Conservation (phyloP, 2,888 invertebrate genomes). For the Orthosia incerta region DNA sequence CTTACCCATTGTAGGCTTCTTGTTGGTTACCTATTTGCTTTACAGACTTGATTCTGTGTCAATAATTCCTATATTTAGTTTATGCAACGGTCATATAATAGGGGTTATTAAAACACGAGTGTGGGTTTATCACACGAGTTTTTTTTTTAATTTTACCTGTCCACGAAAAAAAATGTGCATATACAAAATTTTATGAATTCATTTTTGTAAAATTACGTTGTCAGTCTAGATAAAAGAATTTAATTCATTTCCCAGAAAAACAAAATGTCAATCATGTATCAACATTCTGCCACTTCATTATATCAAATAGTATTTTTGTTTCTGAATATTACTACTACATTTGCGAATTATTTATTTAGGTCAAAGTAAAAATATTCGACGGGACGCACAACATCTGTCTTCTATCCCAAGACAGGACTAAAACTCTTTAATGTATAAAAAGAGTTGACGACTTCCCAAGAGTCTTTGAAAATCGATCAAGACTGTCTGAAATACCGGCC, state of each 20-base stretch:
- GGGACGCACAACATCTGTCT: conserved; percentile 42
- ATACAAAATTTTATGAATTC: no score
- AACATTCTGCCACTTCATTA: not conserved
- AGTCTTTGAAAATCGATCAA: conserved; percentile 56
- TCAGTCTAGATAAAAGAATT: not conserved
- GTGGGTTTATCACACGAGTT: no score
- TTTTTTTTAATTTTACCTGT: no score
- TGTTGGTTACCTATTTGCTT: not conserved
- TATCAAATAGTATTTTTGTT: not conserved
- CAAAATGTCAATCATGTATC: not conserved
- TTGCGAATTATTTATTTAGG: conserved; percentile 30
- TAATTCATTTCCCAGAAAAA: not conserved
- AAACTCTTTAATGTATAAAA: conserved; percentile 54
- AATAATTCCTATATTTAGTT: not conserved
- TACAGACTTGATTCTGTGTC: not conserved
- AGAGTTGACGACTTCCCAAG: conserved; percentile 55
- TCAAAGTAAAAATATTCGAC: conserved; percentile 26
- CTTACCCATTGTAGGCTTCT: not conserved
- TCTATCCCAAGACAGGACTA: conserved; percentile 22
- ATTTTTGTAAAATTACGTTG: no score
- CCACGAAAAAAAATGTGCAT: no score
- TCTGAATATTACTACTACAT: conserved; percentile 5
- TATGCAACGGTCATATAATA: no score
- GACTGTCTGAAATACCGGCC: conserved; percentile 31
- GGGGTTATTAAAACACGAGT: no score